Base-by-base conservation (phyloP, 2,888 invertebrate genomes). In the Mythimna impura region DNA sequence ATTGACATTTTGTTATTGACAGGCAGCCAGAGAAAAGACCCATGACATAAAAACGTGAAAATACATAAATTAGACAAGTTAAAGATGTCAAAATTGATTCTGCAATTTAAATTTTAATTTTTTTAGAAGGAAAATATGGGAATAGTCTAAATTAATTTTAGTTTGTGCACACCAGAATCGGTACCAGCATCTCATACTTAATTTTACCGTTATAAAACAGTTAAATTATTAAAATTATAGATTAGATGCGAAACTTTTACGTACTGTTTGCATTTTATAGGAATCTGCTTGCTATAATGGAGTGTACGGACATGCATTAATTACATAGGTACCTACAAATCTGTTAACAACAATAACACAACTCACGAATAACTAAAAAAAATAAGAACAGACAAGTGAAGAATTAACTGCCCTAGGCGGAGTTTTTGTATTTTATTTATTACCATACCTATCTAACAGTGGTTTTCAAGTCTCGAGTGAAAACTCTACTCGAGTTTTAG, bases 311-410 rank as follows among this genome's bases (percentile, higher is more conserved):
- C n/a, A 72, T 65, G 36, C 57, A 50, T 17, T 52, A 25, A 20
- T 55, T 58, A 64, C 12, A 22, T 43, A 43, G 12, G 43, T 64
- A 60, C 47, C 54, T 70, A 63, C 58, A 34, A 34, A 55, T 70
- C 14, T n/a, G n/a, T 57, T 64, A 47, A 66, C 54, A 78, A 73
- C 71, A 76, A 60, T 58, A 73, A 81, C 73, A 74, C 58, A 75
- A 75, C 78, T 61, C 63, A 61, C 74, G 70, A 66, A 62, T n/a
- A 17, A 47, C 2, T 10, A 3, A 20, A 17, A 25, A 9, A 43
- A 57, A 34, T 22, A 34, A 54, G 5, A n/a, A n/a, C 3, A 34
- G 3, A 34, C 9, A 47, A 5, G 8, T 10, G 34, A 66, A 10
- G 5, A 10, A 20, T 12, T 40, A n/a, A 68, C 50, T 40, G 12